Base-by-base conservation (phyloP, 2,797 vertebrate species). In the Hypotaenidia philippensis region DNA sequence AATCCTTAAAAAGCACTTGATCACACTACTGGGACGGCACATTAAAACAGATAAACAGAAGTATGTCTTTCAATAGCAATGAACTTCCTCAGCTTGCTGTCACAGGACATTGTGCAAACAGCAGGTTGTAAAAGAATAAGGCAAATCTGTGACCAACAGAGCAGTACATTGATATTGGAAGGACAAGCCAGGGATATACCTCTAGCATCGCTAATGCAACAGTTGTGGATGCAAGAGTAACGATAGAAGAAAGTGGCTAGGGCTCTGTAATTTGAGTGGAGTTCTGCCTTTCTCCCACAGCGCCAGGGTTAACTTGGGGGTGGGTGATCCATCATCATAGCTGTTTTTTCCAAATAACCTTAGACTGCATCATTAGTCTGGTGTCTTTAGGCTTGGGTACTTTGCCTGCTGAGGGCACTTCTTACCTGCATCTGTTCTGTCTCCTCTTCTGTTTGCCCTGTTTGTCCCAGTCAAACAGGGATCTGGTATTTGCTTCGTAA, bases 401-500 rank as follows among this genome's bases (percentile, higher is more conserved):
- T 38, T 90, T 23, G 27, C 25, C 31, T 76, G 32, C 56, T 60
- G 40, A 70, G 40, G 19, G 61, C 57, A 34, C 31, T 70, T 84
- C 57, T 68, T 80, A 47, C 5, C 26, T 77, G 34, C 56, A 44
- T 87, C 57, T 75, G 13, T 10, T 34, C 71, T 86, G 86, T 81
- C 40, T 89, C 68, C 53, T 16, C 38, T 61, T 83, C 89, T 63
- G 38, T 86, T 95, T 92, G 25, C 19, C 63, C 44, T 90, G 47
- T 88, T 87, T 79, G 29, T 80, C 91, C 61, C 69, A 74, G 38
- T 68, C 40, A 93, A 90, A 75, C 31, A 77, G 40, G 14, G 32
- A 52, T 90, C 70, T 83, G 83, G 27, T 90, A 92, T 63, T 94
- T 89, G 60, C 49, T 89, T 49, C 80, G 61, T 80, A 85, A 65